Percentiles rank a stretch among this genome's conserved stretches.
phyloP scores from a whole-genome alignment of 1,140 invertebrate species.

The Caenorhabditis brenneri region DNA sequence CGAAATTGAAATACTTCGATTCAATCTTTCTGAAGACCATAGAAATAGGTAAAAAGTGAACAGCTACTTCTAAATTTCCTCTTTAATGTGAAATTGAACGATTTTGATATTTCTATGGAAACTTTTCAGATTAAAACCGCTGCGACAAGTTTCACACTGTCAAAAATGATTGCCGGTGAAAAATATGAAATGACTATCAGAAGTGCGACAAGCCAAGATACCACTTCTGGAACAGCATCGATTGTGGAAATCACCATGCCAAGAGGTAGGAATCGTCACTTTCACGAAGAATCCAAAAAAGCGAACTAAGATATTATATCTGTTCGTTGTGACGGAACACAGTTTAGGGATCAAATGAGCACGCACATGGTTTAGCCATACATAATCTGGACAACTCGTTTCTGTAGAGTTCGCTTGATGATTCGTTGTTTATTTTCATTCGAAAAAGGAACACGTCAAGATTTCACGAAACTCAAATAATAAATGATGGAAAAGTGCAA shows the following conservation, averaged over 20 bases:
- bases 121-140: slow-evolving; percentile 62
- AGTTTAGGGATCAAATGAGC: too few relatives aligned
- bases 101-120: neutral
- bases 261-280: slow-evolving; percentile 45
- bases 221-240: slow-evolving; percentile 65
- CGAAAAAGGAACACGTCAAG: neutral
- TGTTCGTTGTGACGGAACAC: too few relatives aligned
- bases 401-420: neutral
- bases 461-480: too few relatives aligned
- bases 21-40: neutral
- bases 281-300: too few relatives aligned
- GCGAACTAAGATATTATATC: too few relatives aligned
- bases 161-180: slow-evolving; percentile 65
- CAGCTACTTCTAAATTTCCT: too few relatives aligned
- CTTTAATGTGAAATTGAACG: neutral
- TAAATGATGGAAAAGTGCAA: too few relatives aligned
- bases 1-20: neutral
- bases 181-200: slow-evolving; percentile 69
- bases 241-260: slow-evolving; percentile 70
- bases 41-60: neutral
- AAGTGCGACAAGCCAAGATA: slow-evolving; percentile 57
- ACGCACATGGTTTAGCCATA: neutral
- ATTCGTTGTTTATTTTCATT: neutral
- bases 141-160: slow-evolving; percentile 62
- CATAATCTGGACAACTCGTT: neutral